These are phyloP conservation scores for Lepeophtheirus nordmannii DNA, from an alignment of 2,888 invertebrate genomes.

Conservation along the genomic window DNA sequence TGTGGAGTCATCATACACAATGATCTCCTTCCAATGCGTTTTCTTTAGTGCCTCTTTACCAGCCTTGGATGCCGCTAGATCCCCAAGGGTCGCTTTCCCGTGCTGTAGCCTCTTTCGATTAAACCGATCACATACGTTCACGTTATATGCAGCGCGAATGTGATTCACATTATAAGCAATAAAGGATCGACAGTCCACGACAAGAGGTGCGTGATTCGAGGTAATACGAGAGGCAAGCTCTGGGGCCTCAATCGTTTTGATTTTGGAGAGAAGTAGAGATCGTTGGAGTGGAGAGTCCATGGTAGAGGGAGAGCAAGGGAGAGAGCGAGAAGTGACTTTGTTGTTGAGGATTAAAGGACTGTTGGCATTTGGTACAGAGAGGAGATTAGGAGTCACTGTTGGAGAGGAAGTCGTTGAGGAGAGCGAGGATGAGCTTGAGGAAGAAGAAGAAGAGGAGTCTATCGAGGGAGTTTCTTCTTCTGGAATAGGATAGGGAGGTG, in stretches of 20 bases:
- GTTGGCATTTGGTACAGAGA: too few species aligned
- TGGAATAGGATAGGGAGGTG: too few species aligned
- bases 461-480: too few species aligned
- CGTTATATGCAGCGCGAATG: conserved; percentile 50
- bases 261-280: conserved; percentile 40
- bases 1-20: conserved; percentile 53
- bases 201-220: conserved; percentile 19
- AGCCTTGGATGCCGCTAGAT: conserved; percentile 47
- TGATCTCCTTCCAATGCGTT: conserved; percentile 44
- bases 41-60: conserved; percentile 47
- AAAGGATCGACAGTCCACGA: conserved; percentile 52
- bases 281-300: conserved; percentile 42
- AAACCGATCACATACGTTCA: conserved; percentile 54
- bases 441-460: neutral
- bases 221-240: conserved; percentile 40
- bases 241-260: conserved; percentile 40
- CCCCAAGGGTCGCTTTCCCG: conserved; percentile 48
- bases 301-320: conserved; percentile 36
- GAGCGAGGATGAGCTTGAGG: neutral
- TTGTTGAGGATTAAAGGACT: too few species aligned
- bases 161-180: conserved; percentile 53
- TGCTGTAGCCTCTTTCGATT: conserved; percentile 49
- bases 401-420: neutral
- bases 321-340: conserved; percentile 27
- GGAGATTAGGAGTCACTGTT: too few species aligned